Conservation (phyloP, 2,888 invertebrate species). For the Trypoxylon attenuatum region DNA sequence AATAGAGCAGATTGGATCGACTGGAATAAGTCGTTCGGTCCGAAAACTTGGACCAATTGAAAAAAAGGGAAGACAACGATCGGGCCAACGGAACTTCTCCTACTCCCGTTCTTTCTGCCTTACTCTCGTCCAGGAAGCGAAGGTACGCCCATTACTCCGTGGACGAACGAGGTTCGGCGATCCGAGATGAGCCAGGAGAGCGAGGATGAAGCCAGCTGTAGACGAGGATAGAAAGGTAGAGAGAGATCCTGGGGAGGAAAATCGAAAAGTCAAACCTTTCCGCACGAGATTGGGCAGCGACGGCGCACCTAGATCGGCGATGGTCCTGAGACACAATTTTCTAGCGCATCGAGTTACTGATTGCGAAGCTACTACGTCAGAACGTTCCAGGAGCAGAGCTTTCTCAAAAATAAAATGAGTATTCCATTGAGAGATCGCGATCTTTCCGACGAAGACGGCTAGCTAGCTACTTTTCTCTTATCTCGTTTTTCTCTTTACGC, state of each 20-base stretch:
- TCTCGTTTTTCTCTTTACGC: background rate
- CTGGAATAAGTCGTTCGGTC: constrained; percentile 42
- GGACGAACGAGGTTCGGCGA: constrained; percentile 38
- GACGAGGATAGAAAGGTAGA: background rate
- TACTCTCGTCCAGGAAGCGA: constrained; percentile 33
- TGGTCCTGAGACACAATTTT: constrained; percentile 52
- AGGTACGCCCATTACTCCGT: constrained; percentile 49
- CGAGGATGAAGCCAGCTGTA: background rate
- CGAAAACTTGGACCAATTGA: constrained; percentile 51
- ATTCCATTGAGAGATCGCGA: background rate
- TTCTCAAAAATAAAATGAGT: background rate
- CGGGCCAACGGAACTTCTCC: constrained; percentile 25
- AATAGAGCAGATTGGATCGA: constrained; percentile 47
- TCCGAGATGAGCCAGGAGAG: constrained; percentile 44
- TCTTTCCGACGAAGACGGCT: background rate
- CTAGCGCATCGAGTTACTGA: constrained; percentile 50
- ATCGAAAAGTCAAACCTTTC: constrained; percentile 49
- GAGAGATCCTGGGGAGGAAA: constrained; percentile 24
- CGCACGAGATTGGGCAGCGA: constrained; percentile 46
- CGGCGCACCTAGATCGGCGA: constrained; percentile 44
- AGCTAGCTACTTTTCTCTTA: background rate
- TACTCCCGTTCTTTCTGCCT: constrained; percentile 16
- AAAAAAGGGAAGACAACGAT: constrained; percentile 26
- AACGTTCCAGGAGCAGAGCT: constrained; percentile 7
- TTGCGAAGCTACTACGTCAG: constrained; percentile 44